Conservation (phyloP, 2,888 invertebrate species). For the Trachelus tabidus region DNA sequence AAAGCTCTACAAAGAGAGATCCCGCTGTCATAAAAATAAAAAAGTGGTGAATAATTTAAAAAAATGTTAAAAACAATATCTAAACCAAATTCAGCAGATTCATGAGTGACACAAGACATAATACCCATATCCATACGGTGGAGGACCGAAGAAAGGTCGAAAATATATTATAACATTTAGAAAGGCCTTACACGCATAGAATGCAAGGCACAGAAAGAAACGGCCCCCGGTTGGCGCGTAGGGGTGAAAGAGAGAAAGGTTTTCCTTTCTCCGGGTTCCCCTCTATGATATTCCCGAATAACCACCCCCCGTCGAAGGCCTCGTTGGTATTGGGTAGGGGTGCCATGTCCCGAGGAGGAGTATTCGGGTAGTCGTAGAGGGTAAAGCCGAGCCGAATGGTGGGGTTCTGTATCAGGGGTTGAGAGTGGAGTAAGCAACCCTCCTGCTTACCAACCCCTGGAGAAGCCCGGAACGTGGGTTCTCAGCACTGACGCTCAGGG, state of each 20-base stretch:
- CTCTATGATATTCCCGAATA: conserved; percentile 40
- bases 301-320: conserved; percentile 39
- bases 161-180: conserved; percentile 35
- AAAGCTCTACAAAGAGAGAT: not conserved
- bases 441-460: conserved; percentile 24
- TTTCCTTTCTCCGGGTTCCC: conserved; percentile 40
- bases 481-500: not conserved
- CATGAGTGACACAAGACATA: not conserved
- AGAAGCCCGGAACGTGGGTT: conserved; percentile 1
- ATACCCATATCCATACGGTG: not conserved
- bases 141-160: conserved; percentile 11
- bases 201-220: conserved; percentile 27
- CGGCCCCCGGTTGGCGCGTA: conserved; percentile 20
- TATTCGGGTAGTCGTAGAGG: not conserved
- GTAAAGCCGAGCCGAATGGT: not conserved
- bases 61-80: not conserved
- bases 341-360: conserved; percentile 2
- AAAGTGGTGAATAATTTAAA: not conserved
- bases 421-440: conserved; percentile 29
- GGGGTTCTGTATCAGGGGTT: conserved; percentile 16
- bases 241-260: conserved; percentile 33
- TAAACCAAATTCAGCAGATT: not conserved
- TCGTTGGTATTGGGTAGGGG: conserved; percentile 21
- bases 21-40: not conserved
- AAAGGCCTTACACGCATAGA: conserved; percentile 17